phyloP scores from a whole-genome alignment of 2,888 invertebrate species.

The Oasisia sp. region DNA sequence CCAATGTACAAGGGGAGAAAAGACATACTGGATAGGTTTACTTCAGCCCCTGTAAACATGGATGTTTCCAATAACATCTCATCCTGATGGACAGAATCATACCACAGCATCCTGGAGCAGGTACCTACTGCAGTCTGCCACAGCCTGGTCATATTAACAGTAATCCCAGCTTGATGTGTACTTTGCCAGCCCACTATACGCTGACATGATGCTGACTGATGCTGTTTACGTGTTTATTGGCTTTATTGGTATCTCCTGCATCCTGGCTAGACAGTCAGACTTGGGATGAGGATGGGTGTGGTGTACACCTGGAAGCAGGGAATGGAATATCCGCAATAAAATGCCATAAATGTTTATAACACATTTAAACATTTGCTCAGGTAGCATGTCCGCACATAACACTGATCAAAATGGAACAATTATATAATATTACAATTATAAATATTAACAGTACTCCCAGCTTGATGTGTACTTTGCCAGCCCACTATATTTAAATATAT shows the following conservation, averaged over 20 bases:
- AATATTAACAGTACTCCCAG: not conserved
- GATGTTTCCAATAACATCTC: too few relatives aligned
- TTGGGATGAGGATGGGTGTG: not conserved
- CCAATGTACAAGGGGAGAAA: not conserved
- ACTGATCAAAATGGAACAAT: too few relatives aligned
- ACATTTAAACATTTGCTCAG: not conserved
- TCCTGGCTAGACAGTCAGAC: not conserved
- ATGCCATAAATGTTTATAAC: too few relatives aligned
- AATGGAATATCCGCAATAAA: not conserved
- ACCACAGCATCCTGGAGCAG: not conserved
- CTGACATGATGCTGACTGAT: not conserved
- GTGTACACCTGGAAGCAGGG: not conserved
- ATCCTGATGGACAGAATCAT: not conserved
- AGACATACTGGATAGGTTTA: too few relatives aligned
- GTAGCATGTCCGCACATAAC: not conserved
- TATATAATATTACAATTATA: too few relatives aligned
- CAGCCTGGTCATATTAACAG: not conserved
- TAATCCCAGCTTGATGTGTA: not conserved
- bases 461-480: not conserved
- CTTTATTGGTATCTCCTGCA: not conserved
- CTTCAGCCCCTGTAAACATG: too few relatives aligned
- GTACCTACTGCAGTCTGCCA: not conserved
- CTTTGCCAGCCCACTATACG: not conserved
- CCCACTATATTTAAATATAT: not conserved
- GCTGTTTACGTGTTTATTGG: conserved; percentile 6